phyloP scores from a whole-genome alignment of 2,797 vertebrate genomes.

The Sebastes minor region DNA sequence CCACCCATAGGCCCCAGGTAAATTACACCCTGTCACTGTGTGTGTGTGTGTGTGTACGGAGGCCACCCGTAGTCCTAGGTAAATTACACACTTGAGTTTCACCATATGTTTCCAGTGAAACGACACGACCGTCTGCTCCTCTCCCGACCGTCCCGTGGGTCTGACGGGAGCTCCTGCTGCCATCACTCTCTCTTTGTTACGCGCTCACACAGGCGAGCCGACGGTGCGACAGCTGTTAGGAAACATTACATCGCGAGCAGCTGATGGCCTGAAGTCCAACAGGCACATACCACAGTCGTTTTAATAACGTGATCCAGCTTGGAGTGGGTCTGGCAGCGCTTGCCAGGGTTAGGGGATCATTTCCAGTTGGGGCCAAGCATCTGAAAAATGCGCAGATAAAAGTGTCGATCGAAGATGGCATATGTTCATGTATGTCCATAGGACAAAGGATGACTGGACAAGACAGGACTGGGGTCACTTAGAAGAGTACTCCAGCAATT shows the following conservation, averaged over 20 bases:
- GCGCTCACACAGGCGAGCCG: slow-evolving; percentile 27
- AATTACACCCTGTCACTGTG: slow-evolving; percentile 76
- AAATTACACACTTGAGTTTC: slow-evolving; percentile 84
- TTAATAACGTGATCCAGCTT: slow-evolving; percentile 45
- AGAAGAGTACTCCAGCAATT: not conserved
- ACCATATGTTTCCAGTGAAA: slow-evolving; percentile 82
- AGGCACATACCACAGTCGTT: slow-evolving; percentile 49
- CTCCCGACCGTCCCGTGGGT: slow-evolving; percentile 69
- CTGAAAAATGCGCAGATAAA: slow-evolving; percentile 37
- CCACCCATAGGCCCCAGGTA: slow-evolving; percentile 80
- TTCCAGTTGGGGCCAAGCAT: slow-evolving; percentile 38
- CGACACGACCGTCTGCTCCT: slow-evolving; percentile 73
- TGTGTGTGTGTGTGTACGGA: slow-evolving; percentile 8
- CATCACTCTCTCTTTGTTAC: slow-evolving; percentile 72
- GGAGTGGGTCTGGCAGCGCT: slow-evolving; percentile 12
- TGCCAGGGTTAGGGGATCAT: slow-evolving; percentile 34
- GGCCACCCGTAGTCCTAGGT: slow-evolving; percentile 79
- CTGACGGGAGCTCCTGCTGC: slow-evolving; percentile 71
- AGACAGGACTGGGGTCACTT: not conserved
- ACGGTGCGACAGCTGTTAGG: slow-evolving; percentile 73
- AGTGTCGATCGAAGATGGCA: slow-evolving; percentile 7
- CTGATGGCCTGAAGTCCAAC: slow-evolving; percentile 65
- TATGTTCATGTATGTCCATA: not conserved
- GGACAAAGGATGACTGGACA: not conserved
- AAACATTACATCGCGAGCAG: slow-evolving; percentile 71